Evolutionary conservation across 2,888 invertebrate genomes (phyloP).

Genomic region (Lasiommata megera): DNA sequence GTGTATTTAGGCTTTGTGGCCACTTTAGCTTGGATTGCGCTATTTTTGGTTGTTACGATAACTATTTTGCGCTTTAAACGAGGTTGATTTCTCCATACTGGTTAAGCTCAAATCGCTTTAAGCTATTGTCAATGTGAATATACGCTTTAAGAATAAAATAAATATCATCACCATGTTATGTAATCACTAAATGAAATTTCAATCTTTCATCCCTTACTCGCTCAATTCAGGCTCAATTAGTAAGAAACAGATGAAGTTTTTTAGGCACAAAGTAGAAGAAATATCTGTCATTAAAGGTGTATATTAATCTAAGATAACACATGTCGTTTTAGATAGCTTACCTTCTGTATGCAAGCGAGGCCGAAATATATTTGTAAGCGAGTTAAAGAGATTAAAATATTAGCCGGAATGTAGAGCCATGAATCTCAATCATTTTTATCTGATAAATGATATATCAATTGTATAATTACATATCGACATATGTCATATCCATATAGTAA

Average conservation of each 20-base stretch:
- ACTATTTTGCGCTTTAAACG: constrained; percentile 90
- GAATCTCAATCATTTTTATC: neutral
- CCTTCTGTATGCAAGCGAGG: neutral
- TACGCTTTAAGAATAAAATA: constrained; percentile 6
- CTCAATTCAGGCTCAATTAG: no score
- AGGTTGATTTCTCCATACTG: constrained; percentile 86
- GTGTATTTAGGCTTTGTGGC: constrained; percentile 95
- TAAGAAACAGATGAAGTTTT: no score
- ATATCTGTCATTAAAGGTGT: neutral
- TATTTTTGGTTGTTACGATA: constrained; percentile 90
- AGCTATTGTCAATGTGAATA: constrained; percentile 11
- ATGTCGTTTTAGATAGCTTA: neutral
- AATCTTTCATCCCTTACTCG: neutral
- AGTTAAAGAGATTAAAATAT: neutral
- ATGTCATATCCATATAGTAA: no score
- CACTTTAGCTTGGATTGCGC: constrained; percentile 91
- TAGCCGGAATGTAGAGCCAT: neutral
- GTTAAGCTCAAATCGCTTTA: constrained; percentile 4
- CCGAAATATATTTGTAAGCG: neutral
- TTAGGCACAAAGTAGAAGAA: neutral
- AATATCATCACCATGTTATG: neutral
- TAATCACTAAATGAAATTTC: no score
- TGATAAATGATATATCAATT: neutral
- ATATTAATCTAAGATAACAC: neutral
- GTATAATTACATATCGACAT: no score